Evolutionary conservation across 2,113 vertebrate genomes (phyloP).

Genomic region (Neotoma lepida): DNA sequence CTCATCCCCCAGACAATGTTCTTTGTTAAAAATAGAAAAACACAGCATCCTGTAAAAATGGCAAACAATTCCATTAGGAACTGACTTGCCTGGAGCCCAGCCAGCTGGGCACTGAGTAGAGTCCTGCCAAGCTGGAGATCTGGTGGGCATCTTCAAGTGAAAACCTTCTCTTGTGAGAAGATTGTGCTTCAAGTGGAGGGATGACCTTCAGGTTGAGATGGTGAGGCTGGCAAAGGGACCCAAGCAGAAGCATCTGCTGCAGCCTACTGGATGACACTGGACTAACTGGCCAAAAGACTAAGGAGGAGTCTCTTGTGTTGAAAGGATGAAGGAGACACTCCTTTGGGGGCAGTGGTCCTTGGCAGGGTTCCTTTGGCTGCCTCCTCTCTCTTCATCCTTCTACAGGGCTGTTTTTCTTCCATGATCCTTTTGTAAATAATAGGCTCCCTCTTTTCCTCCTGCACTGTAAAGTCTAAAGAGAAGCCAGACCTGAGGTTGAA

Average conservation of each 20-base stretch:
- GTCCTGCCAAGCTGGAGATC: background rate
- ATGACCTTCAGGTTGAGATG: background rate
- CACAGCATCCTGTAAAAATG: slow-evolving; percentile 12
- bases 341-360: background rate
- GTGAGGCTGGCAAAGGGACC: background rate
- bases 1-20: slow-evolving; percentile 32
- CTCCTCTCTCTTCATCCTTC: background rate
- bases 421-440: background rate
- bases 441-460: background rate
- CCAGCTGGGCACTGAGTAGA: background rate
- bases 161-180: background rate
- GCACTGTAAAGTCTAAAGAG: background rate
- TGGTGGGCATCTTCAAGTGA: background rate
- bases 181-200: background rate
- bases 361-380: background rate
- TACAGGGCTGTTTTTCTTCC: background rate
- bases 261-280: background rate
- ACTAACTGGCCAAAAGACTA: background rate
- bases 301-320: background rate
- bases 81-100: background rate
- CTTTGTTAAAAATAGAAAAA: slow-evolving; percentile 58
- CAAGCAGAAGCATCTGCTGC: too few species aligned
- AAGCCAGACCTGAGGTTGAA: background rate
- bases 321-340: background rate
- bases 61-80: slow-evolving; percentile 39